Evolutionary conservation across 2,888 invertebrate genomes (phyloP), one percentile per base, ranked within the genome.

Genomic region (Automeris io): DNA sequence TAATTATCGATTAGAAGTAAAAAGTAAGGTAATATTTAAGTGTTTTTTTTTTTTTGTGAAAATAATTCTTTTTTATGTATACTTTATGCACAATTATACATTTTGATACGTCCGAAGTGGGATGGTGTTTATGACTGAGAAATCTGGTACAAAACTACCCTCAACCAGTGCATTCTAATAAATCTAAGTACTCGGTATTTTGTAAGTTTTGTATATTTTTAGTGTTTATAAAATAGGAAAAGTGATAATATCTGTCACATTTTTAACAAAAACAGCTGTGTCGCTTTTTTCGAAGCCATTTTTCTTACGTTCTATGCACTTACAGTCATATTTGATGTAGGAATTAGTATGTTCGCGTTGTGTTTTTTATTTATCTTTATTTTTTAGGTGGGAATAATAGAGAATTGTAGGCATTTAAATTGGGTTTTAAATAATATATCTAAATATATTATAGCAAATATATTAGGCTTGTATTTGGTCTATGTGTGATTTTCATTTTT

Each of bases 201-300:
- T 69, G 72, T 81, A 78, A 77, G 71, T 61, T 70, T 80, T 81
- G 74, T 81, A 79, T 72, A 60, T 76, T 79, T 73, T 75, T 70
- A 66, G 67, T 72, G n/a, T 62, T 65, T 69, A 59, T 59, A 65
- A 65, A 48, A n/a, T n/a, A n/a, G n/a, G n/a, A n/a, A n/a, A n/a
- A n/a, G n/a, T n/a, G n/a, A n/a, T 45, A 51, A 45, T 53, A 47
- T 63, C 49, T 70, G 69, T 70, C 64, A 56, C 49, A 51, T 57
- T 57, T 65, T 70, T 77, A 77, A 78, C 74, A 77, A 29, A 16
- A 16, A 70, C 62, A 60, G 64, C 68, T 56, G 50, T 47, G 55
- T 72, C 66, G 76, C 82, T 83, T 82, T 80, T 77, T 80, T n/a
- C 82, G 82, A 82, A 83, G 83, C 59, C 70, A 61, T 13, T 26